These are phyloP conservation scores for Stenolophus ochropezus DNA, from an alignment of 2,888 invertebrate species.

Conservation along the genomic window DNA sequence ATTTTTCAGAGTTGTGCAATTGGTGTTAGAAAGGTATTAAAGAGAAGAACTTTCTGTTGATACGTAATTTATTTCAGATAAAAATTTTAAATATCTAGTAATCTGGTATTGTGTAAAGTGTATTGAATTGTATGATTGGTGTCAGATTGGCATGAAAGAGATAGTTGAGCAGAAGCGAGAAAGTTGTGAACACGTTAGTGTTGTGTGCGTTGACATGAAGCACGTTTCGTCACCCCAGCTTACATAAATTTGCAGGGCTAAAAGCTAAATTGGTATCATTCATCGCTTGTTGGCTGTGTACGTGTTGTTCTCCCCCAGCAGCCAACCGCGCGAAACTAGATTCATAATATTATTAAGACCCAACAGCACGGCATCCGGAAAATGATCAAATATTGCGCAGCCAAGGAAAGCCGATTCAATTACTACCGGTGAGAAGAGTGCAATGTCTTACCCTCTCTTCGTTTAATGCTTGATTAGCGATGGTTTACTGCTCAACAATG, in stretches of 20 bases:
- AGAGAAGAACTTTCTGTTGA: too few species aligned
- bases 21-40: too few species aligned
- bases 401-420: constrained; percentile 5
- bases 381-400: constrained; percentile 53
- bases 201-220: too few species aligned
- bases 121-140: too few species aligned
- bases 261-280: constrained; percentile 21
- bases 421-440: background rate
- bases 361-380: constrained; percentile 48
- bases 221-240: background rate
- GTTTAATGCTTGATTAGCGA: background rate
- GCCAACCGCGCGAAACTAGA: constrained; percentile 54
- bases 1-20: too few species aligned
- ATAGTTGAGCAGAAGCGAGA: too few species aligned
- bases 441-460: background rate
- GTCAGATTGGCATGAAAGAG: too few species aligned
- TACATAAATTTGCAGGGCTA: background rate
- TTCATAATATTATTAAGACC: constrained; percentile 59
- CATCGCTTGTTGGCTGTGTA: constrained; percentile 15
- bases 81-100: too few species aligned
- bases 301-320: background rate
- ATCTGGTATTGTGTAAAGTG: too few species aligned
- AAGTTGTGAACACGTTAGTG: too few species aligned
- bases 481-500: background rate
- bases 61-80: too few species aligned